phyloP scores from a whole-genome alignment of 2,888 invertebrate genomes.

The Exocentrus adspersus region DNA sequence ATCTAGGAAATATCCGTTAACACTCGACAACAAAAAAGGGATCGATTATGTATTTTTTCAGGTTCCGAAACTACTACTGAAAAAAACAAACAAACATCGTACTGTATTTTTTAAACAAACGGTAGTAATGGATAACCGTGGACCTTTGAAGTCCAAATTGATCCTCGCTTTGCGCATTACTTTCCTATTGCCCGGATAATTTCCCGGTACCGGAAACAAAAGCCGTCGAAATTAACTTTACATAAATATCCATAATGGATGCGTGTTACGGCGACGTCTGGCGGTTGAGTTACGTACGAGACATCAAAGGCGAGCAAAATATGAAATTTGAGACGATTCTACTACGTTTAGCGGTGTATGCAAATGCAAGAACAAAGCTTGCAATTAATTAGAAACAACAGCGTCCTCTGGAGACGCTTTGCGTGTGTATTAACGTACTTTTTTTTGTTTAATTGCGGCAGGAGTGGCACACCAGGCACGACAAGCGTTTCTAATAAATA shows the following conservation, averaged over 20 bases:
- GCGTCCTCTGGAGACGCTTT: neutral
- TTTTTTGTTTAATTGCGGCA: neutral
- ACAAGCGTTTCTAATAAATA: neutral
- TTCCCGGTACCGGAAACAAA: neutral
- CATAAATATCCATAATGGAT: neutral
- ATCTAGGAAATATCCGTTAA: too few species aligned
- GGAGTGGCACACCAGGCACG: too few species aligned
- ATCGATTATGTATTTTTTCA: too few species aligned
- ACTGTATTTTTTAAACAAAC: too few species aligned
- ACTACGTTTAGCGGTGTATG: slow-evolving; percentile 2
- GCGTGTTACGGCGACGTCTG: neutral
- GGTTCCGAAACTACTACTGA: too few species aligned
- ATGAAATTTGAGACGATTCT: neutral
- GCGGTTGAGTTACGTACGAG: too few species aligned
- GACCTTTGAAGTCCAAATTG: neutral
- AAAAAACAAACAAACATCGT: too few species aligned
- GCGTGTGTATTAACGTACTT: neutral
- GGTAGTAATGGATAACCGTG: too few species aligned
- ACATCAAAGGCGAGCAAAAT: slow-evolving; percentile 12
- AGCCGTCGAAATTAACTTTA: neutral
- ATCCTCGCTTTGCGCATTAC: neutral
- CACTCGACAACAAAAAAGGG: too few species aligned
- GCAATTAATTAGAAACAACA: neutral
- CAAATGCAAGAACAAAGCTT: slow-evolving; percentile 10
- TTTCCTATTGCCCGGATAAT: neutral